Conservation (phyloP, 2,797 vertebrate genomes). For the Cichlasoma orientale region DNA sequence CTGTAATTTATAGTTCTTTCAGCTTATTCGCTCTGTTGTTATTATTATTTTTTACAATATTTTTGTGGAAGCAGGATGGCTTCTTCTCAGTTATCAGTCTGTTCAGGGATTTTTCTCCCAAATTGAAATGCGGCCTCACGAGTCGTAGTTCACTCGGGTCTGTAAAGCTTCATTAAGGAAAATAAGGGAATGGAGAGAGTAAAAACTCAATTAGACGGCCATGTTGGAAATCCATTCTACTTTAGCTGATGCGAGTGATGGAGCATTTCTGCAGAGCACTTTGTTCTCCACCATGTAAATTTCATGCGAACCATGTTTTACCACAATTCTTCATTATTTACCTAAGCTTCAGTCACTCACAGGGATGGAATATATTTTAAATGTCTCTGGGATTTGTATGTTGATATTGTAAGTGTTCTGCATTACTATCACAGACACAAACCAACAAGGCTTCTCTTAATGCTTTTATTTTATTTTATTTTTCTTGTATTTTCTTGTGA, state of each 20-base stretch:
- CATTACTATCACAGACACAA: not conserved
- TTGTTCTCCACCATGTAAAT: slow-evolving; percentile 2
- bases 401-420: not conserved
- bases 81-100: slow-evolving; percentile 27
- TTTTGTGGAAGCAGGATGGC: slow-evolving; percentile 2
- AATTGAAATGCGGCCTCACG: slow-evolving; percentile 11
- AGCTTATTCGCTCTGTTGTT: not conserved
- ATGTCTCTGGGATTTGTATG: not conserved
- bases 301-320: not conserved
- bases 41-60: slow-evolving; percentile 17
- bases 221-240: slow-evolving; percentile 28
- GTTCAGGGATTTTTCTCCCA: slow-evolving; percentile 19
- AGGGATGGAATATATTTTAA: not conserved
- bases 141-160: slow-evolving; percentile 37
- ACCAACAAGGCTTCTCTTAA: not conserved
- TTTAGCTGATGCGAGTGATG: slow-evolving; percentile 10
- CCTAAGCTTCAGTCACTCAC: slow-evolving; percentile 10
- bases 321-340: slow-evolving; percentile 15
- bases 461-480: not conserved
- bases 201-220: slow-evolving; percentile 32
- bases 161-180: slow-evolving; percentile 28
- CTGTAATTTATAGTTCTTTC: slow-evolving; percentile 14
- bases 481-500: not conserved
- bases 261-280: slow-evolving; percentile 24
- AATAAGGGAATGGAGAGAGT: slow-evolving; percentile 19